These are phyloP conservation scores for Orchesella cincta DNA, from an alignment of 1,140 invertebrate genomes.

Conservation along the genomic window DNA sequence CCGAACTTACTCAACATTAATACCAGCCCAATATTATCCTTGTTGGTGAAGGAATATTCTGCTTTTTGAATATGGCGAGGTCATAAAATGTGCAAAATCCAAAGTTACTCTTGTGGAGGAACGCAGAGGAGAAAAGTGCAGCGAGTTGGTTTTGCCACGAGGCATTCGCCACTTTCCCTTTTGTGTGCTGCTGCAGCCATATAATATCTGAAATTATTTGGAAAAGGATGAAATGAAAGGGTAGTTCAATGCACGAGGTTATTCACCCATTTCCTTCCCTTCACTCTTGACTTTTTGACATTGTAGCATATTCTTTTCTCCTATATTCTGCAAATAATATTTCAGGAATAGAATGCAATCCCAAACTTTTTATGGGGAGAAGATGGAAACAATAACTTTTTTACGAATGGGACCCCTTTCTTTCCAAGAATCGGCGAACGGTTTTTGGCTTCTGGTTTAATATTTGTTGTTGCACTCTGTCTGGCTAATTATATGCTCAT, in stretches of 20 bases:
- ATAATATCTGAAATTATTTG: neutral
- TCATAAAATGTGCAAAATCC: too few species aligned
- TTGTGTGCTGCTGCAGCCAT: neutral
- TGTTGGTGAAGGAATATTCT: too few species aligned
- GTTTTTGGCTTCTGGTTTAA: neutral
- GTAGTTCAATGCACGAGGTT: neutral
- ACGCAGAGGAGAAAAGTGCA: neutral
- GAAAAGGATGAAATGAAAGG: neutral
- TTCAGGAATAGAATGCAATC: neutral
- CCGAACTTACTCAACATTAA: too few species aligned
- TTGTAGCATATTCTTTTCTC: neutral
- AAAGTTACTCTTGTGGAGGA: neutral
- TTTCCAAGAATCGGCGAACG: neutral
- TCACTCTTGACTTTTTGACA: neutral
- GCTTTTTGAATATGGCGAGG: too few species aligned
- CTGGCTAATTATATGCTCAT: neutral
- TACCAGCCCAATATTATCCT: too few species aligned
- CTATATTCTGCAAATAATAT: neutral
- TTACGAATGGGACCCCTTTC: neutral
- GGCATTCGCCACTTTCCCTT: neutral
- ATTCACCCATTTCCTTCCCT: constrained; percentile 5
- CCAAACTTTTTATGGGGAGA: neutral
- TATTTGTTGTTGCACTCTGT: neutral
- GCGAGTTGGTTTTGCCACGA: neutral
- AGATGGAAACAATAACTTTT: neutral